Base-by-base conservation (phyloP, 2,113 vertebrate genomes). In the Clupea harengus region DNA sequence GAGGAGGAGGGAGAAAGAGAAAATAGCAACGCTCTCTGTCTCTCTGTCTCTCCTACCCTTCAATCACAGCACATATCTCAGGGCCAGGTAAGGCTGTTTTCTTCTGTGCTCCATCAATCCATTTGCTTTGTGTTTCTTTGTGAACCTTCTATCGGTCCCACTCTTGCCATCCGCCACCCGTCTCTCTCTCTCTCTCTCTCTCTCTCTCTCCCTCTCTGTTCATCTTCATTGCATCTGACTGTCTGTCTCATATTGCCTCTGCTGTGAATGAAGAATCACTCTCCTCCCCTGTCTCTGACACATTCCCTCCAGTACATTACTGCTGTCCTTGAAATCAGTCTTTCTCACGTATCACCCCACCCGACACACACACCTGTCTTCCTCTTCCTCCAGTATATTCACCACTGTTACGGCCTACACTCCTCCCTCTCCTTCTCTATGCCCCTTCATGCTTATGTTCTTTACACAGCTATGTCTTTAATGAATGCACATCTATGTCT, bases 191-290 rank as follows among this genome's bases (percentile, higher is more conserved):
- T 81, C 15, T 80, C 83, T 83, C 67, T 75, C 67, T 44, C 54
- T 86, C 81, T 88, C 17, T 25, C 82, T 85, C 72, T 64, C 82
- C 81, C 81, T 81, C 11, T 80, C 83, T 84, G 81, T 92, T 85
- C 85, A 87, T 93, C 87, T 88, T 90, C 83, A 89, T 90, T 91
- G 84, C 85, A 60, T 82, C 82, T 15, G 18, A 85, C 86, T 90
- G 72, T 84, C 4, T 78, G 88, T 87, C 86, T 93, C 86, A 88
- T 88, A 85, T 25, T 91, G 86, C 83, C 90, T 78, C 81, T 84
- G 83, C 84, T 82, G 86, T 86, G 82, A 87, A 86, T 83, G 90
- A 92, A 81, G 88, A 90, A 89, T 89, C 88, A 88, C 86, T 82
- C 83, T 90, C 86, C 86, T 90, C 86, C 82, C 54, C 45, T 50